Base-by-base conservation (phyloP, 2,113 vertebrate genomes). In the Sterna hirundo region DNA sequence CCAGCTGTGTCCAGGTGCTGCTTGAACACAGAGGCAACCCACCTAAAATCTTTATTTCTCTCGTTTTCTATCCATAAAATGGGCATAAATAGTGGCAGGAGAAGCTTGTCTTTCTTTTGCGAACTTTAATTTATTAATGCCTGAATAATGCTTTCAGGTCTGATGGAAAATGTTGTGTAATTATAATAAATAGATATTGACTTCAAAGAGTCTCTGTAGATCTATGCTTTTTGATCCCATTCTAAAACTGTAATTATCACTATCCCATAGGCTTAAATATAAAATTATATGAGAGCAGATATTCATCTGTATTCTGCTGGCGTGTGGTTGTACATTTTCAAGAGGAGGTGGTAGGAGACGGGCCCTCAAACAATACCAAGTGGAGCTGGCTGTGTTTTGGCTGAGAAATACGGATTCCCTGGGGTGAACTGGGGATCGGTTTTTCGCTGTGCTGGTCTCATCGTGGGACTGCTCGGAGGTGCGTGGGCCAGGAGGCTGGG, bases 161-260 rank as follows among this genome's bases (percentile, higher is more conserved):
- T 11, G 15, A 91, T 91, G 70, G 93, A 96, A 95, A 94, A 93
- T 88, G 75, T 83, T 95, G 87, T 91, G 84, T 90, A 90, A 96
- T 96, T 96, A 95, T 93, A 96, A 93, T 96, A 97, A 96, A 95
- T 91, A 96, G 94, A 95, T 93, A 96, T 94, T 95, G 94, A 96
- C 93, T 95, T 96, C 94, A 96, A 97, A 96, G 96, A 83, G 84
- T 90, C 92, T 97, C 96, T 69, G 46, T 62, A 96, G 94, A 91
- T 96, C 90, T 85, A 82, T 76, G 94, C 94, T 96, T 96, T 96
- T 96, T 96, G 96, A 96, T 96, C 94, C 94, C 92, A 69, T 96
- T 96, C 91, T 96, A 93, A 90, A 96, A 85, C 87, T 22, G 44
- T 93, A 96, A 97, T 96, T 96, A 96, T 95, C 87, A 83, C 75